These are phyloP conservation scores for Octomys mimax DNA, from an alignment of 2,797 vertebrate genomes.

Conservation along the genomic window DNA sequence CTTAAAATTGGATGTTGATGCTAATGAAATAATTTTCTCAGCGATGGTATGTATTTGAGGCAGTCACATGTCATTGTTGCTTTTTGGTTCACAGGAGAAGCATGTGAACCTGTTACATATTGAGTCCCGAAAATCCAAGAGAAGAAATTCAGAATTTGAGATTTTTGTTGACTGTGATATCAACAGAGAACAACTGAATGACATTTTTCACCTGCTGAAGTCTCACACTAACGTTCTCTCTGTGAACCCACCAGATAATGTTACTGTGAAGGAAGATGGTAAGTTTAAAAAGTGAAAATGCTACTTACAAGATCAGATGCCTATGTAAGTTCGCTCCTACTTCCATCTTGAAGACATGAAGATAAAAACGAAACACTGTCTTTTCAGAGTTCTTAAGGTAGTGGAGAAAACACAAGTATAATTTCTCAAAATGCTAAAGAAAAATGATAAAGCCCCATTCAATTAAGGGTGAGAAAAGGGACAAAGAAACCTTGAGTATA, in stretches of 20 bases:
- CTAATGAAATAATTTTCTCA: not conserved
- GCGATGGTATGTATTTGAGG: not conserved
- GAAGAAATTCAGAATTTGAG: constrained; percentile 98
- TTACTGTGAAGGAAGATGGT: constrained; percentile 92
- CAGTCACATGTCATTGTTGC: not conserved
- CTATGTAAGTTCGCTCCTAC: not conserved
- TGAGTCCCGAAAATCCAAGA: constrained; percentile 97
- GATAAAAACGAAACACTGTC: constrained; percentile 27
- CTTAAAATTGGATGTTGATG: not conserved
- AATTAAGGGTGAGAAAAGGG: not conserved
- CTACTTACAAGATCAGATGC: not conserved
- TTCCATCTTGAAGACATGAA: constrained; percentile 39
- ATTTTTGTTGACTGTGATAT: constrained; percentile 99
- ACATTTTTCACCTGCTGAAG: constrained; percentile 95
- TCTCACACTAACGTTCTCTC: constrained; percentile 94
- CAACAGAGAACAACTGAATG: constrained; percentile 95
- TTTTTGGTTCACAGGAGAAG: constrained; percentile 92
- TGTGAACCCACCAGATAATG: constrained; percentile 93
- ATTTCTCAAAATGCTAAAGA: constrained; percentile 15
- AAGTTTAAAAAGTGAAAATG: constrained; percentile 77
- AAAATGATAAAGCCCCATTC: constrained; percentile 3
- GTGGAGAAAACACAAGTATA: not conserved
- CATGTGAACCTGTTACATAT: constrained; percentile 98
- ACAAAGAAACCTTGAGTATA: not conserved
- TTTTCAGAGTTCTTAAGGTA: not conserved